These are phyloP conservation scores for Leucopsar rothschildi DNA, from an alignment of 2,113 vertebrate species.

Conservation along the genomic window DNA sequence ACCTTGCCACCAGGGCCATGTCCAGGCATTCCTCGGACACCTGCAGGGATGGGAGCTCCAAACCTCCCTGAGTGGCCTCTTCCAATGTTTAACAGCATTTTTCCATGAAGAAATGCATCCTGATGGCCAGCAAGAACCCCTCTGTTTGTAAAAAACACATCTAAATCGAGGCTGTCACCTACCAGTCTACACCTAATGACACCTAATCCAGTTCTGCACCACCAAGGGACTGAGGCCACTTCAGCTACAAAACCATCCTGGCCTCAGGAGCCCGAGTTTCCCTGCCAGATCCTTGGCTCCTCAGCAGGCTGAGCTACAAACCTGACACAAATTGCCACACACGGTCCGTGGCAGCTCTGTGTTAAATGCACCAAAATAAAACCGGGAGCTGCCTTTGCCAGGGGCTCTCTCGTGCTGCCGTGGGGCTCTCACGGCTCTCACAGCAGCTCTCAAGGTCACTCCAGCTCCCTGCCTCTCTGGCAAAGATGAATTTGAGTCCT, in stretches of 20 bases:
- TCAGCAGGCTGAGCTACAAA: background rate
- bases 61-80: background rate
- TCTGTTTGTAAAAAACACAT: background rate
- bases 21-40: background rate
- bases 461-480: background rate
- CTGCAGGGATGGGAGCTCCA: background rate
- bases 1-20: rapidly evolving
- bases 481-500: slow-evolving; percentile 4
- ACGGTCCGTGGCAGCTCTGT: rapidly evolving
- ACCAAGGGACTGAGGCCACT: rapidly evolving
- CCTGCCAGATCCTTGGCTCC: rapidly evolving
- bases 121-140: background rate
- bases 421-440: background rate
- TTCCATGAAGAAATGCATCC: background rate
- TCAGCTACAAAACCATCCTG: rapidly evolving
- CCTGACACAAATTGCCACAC: background rate
- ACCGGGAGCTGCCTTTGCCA: background rate
- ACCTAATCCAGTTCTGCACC: rapidly evolving
- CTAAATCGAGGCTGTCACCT: background rate
- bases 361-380: background rate
- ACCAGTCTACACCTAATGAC: rapidly evolving
- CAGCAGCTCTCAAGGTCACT: slow-evolving; percentile 37
- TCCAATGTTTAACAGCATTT: background rate
- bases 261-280: background rate
- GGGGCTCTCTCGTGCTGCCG: rapidly evolving